Evolutionary conservation across 2,113 vertebrate genomes (phyloP), one percentile per base, ranked within the genome.

Genomic region (Psittacara wagleri): DNA sequence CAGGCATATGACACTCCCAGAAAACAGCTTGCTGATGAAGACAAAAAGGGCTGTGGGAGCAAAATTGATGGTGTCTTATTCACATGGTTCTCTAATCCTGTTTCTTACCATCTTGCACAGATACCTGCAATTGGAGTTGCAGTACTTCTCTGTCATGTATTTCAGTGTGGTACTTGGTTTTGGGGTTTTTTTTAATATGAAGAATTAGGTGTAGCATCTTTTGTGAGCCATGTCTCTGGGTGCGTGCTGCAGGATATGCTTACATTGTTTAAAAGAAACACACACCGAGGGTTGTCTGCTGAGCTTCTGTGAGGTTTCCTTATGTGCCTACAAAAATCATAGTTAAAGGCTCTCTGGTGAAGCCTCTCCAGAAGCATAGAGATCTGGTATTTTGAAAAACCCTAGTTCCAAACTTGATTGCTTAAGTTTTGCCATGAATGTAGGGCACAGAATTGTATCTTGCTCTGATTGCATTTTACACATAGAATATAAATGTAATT

Each of bases 121-220:
- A 51, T 74, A 69, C 2, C 19, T 86, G 25, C 39, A 11, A 14
- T 63, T 4, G 73, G 59, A 59, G 9, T 54, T 86, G 49, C 64
- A 48, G 13, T 39, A 55, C 23, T 67, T 31, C 27, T 57, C 0
- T 74, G 28, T 80, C 17, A 4, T 9, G 4, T 77, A 25, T 81
- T 91, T 83, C 1, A 0, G 9, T 48, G 31, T 78, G 28, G 10
- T 12, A 14, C 54, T 92, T 78, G 33, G 15, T 66, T 84, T 27
- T 8, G 10, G 3, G 0, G 1, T 1, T 59, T 39, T 37, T 63
- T 83, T 64, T 29, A 35, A 27, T 55, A 13, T 7, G 13, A 43
- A 17, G 7, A 41, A 12, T 51, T 62, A 72, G 37, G 22, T 78
- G 12, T 70, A 63, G 55, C 16, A 17, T 61, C 51, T 84, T 80